These are phyloP conservation scores for Schizopygopsis malacanthus DNA, from an alignment of 2,797 vertebrate genomes.

Conservation along the genomic window DNA sequence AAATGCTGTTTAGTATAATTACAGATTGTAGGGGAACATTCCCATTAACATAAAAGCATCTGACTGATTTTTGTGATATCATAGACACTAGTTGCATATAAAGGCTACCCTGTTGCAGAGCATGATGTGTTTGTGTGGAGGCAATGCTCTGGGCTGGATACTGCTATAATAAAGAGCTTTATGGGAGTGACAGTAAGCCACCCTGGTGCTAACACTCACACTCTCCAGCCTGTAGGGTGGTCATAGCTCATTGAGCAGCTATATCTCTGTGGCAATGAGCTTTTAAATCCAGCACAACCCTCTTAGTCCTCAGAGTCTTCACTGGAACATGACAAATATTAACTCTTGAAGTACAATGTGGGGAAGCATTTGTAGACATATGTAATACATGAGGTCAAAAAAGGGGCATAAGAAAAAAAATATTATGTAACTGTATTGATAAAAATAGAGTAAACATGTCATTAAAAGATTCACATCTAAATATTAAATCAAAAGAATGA, in stretches of 20 bases:
- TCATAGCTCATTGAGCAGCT: constrained; percentile 69
- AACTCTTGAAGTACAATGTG: constrained; percentile 37
- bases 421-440: too few relatives aligned
- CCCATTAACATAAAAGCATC: background rate
- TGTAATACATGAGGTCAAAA: background rate
- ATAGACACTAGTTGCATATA: background rate
- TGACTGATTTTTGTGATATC: constrained; percentile 16
- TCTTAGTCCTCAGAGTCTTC: constrained; percentile 61
- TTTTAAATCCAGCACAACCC: constrained; percentile 62
- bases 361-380: background rate
- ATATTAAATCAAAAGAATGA: too few relatives aligned
- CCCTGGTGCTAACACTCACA: constrained; percentile 55
- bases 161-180: constrained; percentile 53
- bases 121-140: constrained; percentile 28
- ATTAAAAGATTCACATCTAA: background rate
- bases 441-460: background rate
- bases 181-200: constrained; percentile 40
- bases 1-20: constrained; percentile 17
- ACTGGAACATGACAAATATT: constrained; percentile 56
- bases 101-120: background rate
- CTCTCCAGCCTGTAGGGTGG: constrained; percentile 65
- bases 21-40: background rate
- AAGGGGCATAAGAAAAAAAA: too few relatives aligned
- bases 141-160: constrained; percentile 25
- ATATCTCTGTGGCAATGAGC: constrained; percentile 65